Evolutionary conservation across 92 coral and sea anemone genomes (phyloP).

Genomic region (Muricea muricata): DNA sequence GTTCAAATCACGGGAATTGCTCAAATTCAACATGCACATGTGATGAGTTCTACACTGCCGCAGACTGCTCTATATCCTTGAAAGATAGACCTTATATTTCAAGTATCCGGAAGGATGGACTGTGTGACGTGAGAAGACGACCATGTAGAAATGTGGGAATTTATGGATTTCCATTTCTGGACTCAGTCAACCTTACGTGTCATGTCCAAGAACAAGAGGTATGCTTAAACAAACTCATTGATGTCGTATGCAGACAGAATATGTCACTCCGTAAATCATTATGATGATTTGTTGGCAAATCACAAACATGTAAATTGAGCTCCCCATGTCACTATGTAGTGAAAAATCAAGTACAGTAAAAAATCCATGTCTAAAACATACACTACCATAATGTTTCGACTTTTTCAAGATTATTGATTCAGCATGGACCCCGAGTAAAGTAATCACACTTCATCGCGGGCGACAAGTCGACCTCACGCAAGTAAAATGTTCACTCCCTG

Average conservation of each 20-base stretch:
- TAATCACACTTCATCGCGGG: slow-evolving; percentile 44
- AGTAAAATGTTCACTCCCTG: slow-evolving; percentile 64
- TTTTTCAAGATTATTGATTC: slow-evolving; percentile 41
- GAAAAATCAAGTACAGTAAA: too few species aligned
- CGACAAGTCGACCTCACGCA: slow-evolving; percentile 55
- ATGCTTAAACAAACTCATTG: background rate
- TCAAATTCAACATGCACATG: slow-evolving; percentile 74
- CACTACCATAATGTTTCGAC: background rate
- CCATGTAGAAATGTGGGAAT: slow-evolving; percentile 66
- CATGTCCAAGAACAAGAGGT: slow-evolving; percentile 72
- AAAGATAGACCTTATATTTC: slow-evolving; percentile 43
- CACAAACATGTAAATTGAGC: too few species aligned
- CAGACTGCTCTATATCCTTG: slow-evolving; percentile 73
- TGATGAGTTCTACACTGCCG: slow-evolving; percentile 67
- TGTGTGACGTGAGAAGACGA: slow-evolving; percentile 68
- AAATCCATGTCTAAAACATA: too few species aligned
- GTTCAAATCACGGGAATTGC: slow-evolving; percentile 76
- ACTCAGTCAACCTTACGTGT: slow-evolving; percentile 70
- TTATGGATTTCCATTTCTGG: slow-evolving; percentile 61
- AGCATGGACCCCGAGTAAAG: slow-evolving; percentile 53
- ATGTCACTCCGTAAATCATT: too few species aligned
- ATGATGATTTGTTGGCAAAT: too few species aligned
- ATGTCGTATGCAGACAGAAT: too few species aligned
- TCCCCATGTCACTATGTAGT: too few species aligned
- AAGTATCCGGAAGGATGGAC: slow-evolving; percentile 61